Conservation (phyloP, 2,113 vertebrate genomes). For the Lamprologus sp. region DNA sequence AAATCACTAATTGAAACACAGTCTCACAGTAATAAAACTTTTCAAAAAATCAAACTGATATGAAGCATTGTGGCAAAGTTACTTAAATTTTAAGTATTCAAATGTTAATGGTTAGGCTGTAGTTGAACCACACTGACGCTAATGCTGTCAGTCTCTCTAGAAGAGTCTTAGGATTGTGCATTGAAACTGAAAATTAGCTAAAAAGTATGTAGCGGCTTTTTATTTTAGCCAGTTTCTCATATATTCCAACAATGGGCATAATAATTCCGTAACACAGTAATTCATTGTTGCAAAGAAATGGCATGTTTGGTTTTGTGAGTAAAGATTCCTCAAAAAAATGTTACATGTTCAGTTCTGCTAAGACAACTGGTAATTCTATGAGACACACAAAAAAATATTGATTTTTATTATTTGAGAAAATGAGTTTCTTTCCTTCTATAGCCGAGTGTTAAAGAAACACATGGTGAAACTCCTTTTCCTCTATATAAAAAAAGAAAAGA, state of each 20-base stretch:
- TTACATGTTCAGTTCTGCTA: neutral
- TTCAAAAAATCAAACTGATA: neutral
- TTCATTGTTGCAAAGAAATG: neutral
- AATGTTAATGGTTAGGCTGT: neutral
- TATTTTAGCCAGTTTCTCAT: neutral
- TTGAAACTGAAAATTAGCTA: neutral
- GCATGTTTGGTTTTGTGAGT: neutral
- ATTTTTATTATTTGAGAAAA: neutral
- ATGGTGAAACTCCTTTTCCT: neutral
- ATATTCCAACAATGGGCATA: neutral
- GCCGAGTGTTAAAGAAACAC: neutral
- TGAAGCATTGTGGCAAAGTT: neutral
- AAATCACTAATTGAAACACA: neutral
- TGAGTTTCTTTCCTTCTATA: neutral
- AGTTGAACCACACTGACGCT: neutral
- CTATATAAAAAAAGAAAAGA: neutral
- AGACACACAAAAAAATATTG: neutral
- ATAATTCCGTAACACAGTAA: neutral
- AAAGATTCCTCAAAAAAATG: neutral
- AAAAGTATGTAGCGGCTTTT: neutral
- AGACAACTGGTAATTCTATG: neutral
- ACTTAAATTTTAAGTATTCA: neutral
- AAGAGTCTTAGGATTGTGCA: neutral
- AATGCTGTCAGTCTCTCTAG: rapidly evolving
- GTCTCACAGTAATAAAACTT: neutral